phyloP scores from a whole-genome alignment of 2,113 vertebrate species.

The Cynocephalus volans region DNA sequence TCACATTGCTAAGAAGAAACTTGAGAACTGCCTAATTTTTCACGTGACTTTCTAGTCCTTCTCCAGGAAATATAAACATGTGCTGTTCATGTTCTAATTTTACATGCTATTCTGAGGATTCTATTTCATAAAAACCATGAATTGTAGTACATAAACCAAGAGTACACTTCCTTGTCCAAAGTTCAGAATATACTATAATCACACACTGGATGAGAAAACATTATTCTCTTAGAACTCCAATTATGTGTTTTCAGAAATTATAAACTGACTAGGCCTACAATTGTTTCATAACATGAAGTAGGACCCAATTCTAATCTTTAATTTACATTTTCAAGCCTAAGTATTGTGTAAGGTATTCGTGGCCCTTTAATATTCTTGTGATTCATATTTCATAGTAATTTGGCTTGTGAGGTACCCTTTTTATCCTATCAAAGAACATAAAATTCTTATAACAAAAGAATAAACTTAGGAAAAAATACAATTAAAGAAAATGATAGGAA shows the following conservation, averaged over 20 bases:
- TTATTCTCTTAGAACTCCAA: constrained; percentile 38
- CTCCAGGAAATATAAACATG: constrained; percentile 34
- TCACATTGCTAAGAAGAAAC: constrained; percentile 37
- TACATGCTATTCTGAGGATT: constrained; percentile 13
- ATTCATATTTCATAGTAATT: constrained; percentile 50
- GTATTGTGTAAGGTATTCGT: not conserved
- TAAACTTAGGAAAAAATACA: constrained; percentile 35
- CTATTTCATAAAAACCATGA: constrained; percentile 57
- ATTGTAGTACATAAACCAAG: constrained; percentile 8
- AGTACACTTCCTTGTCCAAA: not conserved
- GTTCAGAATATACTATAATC: constrained; percentile 66
- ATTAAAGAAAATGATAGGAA: constrained; percentile 32
- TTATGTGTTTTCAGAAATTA: constrained; percentile 57
- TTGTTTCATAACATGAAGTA: constrained; percentile 54
- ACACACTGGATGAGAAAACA: constrained; percentile 21
- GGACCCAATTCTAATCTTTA: constrained; percentile 18
- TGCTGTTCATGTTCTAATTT: constrained; percentile 51
- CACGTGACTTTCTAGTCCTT: constrained; percentile 12
- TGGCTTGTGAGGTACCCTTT: not conserved
- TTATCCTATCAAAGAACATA: constrained; percentile 38
- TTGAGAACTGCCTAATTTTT: not conserved
- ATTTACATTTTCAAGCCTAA: not conserved
- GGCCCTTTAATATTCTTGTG: constrained; percentile 33
- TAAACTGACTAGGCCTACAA: not conserved
- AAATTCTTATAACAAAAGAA: constrained; percentile 56